These are phyloP conservation scores for Passer domesticus DNA, from an alignment of 2,113 vertebrate species.

Conservation along the genomic window DNA sequence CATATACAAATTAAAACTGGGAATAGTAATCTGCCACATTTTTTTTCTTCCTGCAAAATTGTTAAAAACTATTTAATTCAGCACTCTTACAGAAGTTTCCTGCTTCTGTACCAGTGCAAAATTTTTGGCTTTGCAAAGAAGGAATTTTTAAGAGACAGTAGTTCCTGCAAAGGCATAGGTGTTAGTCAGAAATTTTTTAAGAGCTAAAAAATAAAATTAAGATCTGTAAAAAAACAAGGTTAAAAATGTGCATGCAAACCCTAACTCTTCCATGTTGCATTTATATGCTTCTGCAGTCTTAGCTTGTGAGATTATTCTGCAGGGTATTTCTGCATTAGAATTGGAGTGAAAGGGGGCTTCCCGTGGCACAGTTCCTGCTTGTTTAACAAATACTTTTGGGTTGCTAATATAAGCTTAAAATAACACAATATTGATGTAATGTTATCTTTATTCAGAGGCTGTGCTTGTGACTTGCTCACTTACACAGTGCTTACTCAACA, in stretches of 20 bases:
- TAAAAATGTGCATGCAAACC: not conserved
- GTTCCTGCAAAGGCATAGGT: not conserved
- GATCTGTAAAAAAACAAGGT: not conserved
- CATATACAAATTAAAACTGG: not conserved
- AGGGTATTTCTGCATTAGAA: not conserved
- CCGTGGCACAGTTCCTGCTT: not conserved
- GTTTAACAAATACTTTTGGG: not conserved
- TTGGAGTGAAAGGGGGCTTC: not conserved
- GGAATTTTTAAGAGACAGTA: not conserved
- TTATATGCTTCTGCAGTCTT: not conserved
- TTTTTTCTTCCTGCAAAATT: not conserved
- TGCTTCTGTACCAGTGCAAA: not conserved
- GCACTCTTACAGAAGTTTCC: not conserved
- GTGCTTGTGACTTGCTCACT: not conserved
- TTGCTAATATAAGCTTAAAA: constrained; percentile 1
- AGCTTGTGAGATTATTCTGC: not conserved
- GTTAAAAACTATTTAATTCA: not conserved
- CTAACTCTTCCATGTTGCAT: not conserved
- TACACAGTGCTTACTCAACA: constrained; percentile 21
- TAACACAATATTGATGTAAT: not conserved
- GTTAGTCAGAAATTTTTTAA: not conserved
- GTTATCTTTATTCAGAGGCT: constrained; percentile 22
- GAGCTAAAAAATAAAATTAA: not conserved
- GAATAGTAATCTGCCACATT: not conserved
- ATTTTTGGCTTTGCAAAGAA: not conserved